Evolutionary conservation across 2,113 vertebrate species (phyloP).

Genomic region (Pelusios castaneus): DNA sequence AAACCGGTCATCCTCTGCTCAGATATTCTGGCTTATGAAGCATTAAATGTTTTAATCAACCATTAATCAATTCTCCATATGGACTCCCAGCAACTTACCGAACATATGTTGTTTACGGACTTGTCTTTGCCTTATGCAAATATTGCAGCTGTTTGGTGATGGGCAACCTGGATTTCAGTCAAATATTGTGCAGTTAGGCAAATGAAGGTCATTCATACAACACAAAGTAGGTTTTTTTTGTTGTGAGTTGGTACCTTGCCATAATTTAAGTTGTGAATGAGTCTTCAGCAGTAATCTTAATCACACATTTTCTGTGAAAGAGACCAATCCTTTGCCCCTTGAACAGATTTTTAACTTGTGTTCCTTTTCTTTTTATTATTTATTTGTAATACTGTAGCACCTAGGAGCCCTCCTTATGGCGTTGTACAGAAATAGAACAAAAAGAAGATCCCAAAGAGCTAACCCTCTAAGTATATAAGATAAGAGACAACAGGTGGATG

Average conservation of each 20-base stretch:
- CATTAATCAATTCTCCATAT: not conserved
- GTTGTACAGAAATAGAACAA: not conserved
- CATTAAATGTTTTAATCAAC: slow-evolving; percentile 31
- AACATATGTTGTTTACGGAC: not conserved
- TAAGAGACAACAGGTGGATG: too few relatives aligned
- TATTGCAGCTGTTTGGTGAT: slow-evolving; percentile 10
- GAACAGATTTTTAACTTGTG: not conserved
- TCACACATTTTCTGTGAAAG: not conserved
- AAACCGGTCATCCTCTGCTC: not conserved
- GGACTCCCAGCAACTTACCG: slow-evolving; percentile 27
- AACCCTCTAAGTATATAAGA: too few relatives aligned
- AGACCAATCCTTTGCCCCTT: not conserved
- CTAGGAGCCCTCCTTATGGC: not conserved
- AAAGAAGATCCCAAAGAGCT: not conserved
- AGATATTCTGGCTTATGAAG: slow-evolving; percentile 7
- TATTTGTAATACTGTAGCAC: not conserved
- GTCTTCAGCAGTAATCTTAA: not conserved
- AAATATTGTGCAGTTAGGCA: too few relatives aligned
- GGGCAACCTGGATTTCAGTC: not conserved
- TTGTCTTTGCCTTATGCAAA: not conserved
- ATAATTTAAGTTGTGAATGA: not conserved
- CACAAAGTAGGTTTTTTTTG: not conserved
- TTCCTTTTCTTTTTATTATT: not conserved
- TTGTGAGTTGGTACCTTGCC: fast-evolving
- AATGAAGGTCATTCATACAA: not conserved